These are phyloP conservation scores for Desoria tigrina DNA, from an alignment of 2,888 invertebrate species.

Conservation along the genomic window DNA sequence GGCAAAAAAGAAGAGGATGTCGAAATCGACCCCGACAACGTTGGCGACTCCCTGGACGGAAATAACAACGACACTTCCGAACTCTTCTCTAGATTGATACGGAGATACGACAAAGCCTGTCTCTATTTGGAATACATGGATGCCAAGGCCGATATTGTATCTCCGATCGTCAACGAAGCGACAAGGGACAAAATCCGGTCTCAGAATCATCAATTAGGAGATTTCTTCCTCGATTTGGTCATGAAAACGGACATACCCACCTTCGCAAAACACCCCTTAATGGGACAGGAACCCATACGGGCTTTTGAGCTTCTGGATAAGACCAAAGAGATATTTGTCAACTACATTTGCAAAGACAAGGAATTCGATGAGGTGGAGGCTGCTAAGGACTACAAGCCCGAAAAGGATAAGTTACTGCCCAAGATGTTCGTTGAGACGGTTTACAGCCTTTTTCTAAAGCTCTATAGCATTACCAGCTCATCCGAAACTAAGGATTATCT, in stretches of 20 bases:
- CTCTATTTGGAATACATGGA: not conserved
- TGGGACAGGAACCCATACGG: not conserved
- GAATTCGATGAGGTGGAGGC: not conserved
- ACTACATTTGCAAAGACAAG: constrained; percentile 5
- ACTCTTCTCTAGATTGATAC: not conserved
- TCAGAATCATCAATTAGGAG: not conserved
- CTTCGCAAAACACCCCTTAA: not conserved
- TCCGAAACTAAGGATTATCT: not conserved
- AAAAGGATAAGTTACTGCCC: not conserved
- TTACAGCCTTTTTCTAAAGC: not conserved
- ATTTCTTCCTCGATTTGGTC: constrained; percentile 2
- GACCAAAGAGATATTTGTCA: not conserved
- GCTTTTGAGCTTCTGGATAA: not conserved
- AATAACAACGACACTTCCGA: constrained; percentile 5
- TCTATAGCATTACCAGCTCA: not conserved
- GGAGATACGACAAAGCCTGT: constrained; percentile 6
- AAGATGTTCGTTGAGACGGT: not conserved
- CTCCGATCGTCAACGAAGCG: not conserved
- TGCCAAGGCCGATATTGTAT: not conserved
- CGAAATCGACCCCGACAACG: not conserved
- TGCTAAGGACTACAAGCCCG: not conserved
- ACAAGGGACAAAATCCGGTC: not conserved
- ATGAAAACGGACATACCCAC: not conserved
- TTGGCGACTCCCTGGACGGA: not conserved
- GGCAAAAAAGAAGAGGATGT: not conserved